Percentiles rank a stretch among this genome's conserved stretches.
These are phyloP conservation scores for Hippoglossus hippoglossus DNA, from an alignment of 2,797 vertebrate genomes.

Conservation along the genomic window DNA sequence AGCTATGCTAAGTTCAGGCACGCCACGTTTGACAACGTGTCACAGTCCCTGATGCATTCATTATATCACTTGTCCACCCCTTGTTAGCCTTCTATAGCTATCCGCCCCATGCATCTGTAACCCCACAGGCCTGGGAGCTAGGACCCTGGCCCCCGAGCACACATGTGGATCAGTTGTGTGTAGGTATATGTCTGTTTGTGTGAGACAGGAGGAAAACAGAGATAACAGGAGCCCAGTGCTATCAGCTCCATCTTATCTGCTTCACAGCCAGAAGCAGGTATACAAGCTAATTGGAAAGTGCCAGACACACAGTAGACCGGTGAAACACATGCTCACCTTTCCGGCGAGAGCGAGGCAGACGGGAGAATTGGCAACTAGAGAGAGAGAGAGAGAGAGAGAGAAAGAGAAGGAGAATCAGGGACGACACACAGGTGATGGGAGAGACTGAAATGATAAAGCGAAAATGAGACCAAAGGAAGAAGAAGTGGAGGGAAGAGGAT, in stretches of 20 bases:
- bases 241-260: conserved; percentile 82
- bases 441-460: conserved; percentile 44
- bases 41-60: conserved; percentile 73
- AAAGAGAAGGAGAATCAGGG: conserved; percentile 9
- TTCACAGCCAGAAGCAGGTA: conserved; percentile 80
- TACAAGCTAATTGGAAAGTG: conserved; percentile 85
- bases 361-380: conserved; percentile 53
- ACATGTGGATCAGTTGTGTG: conserved; percentile 29
- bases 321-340: conserved; percentile 70
- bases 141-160: conserved; percentile 36
- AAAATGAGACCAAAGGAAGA: conserved; percentile 65
- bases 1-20: conserved; percentile 30
- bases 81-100: conserved; percentile 59
- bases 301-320: conserved; percentile 67
- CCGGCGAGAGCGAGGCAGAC: conserved; percentile 43
- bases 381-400: conserved; percentile 32
- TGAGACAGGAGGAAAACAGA: conserved; percentile 79
- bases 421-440: conserved; percentile 44
- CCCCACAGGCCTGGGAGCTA: conserved; percentile 43
- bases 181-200: conserved; percentile 65
- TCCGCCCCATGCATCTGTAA: conserved; percentile 59
- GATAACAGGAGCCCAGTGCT: conserved; percentile 75
- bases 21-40: conserved; percentile 34
- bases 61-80: conserved; percentile 68
- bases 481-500: conserved; percentile 48